A percentile compares a stretch with the other conserved stretches of the same genome.
Evolutionary conservation across 2,888 invertebrate genomes (phyloP).

Genomic region (Tanypteryx hageni): DNA sequence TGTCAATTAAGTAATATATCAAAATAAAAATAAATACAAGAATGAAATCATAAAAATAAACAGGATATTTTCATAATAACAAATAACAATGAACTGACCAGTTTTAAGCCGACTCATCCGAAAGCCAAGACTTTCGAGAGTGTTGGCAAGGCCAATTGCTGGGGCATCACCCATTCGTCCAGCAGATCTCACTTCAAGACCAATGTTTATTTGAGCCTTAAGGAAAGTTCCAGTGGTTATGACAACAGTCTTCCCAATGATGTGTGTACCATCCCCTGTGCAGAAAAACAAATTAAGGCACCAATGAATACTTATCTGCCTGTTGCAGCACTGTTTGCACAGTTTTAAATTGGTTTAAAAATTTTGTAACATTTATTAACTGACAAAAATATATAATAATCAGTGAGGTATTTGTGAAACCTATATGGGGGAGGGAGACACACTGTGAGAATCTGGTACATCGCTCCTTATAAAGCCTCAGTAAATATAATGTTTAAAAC

Average conservation of each 20-base stretch:
- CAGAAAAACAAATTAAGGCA: constrained; percentile 69
- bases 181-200: constrained; percentile 84
- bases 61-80: neutral
- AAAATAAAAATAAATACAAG: neutral
- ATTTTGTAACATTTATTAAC: neutral
- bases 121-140: constrained; percentile 84
- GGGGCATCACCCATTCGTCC: constrained; percentile 89
- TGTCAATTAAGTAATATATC: no score
- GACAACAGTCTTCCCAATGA: constrained; percentile 82
- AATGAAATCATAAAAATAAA: neutral
- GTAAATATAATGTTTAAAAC: no score
- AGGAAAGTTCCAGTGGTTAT: constrained; percentile 94
- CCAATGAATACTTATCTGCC: constrained; percentile 77
- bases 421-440: no score
- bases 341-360: neutral
- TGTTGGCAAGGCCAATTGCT: constrained; percentile 85
- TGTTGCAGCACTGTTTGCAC: constrained; percentile 74
- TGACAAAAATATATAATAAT: neutral
- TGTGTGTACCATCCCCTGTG: constrained; percentile 79
- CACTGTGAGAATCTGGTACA: no score
- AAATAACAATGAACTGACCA: constrained; percentile 75
- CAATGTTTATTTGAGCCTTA: constrained; percentile 90
- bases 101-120: constrained; percentile 89
- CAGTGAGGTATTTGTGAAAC: neutral
- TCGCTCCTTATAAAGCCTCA: no score